Conservation (phyloP, 1,140 invertebrate genomes). For the Monomorium pharaonis region DNA sequence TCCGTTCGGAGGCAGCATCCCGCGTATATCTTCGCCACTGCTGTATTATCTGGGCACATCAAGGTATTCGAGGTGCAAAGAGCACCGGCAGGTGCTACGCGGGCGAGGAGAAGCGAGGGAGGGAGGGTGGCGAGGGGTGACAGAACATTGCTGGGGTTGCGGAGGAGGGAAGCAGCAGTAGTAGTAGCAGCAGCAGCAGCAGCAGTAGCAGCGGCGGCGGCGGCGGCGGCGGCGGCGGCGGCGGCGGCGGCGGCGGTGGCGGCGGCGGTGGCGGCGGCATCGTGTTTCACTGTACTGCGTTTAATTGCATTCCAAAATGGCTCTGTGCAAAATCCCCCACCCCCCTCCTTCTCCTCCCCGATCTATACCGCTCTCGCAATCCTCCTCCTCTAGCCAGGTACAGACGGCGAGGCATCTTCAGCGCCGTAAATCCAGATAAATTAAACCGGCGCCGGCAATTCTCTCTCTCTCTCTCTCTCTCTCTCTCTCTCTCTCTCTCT, state of each 20-base stretch:
- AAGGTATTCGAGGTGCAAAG: slow-evolving; percentile 52
- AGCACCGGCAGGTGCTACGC: slow-evolving; percentile 34
- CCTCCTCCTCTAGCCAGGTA: slow-evolving; percentile 58
- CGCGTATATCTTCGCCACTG: too few species aligned
- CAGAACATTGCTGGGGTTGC: slow-evolving; percentile 45
- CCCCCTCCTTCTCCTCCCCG: not conserved
- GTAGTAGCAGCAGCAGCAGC: slow-evolving; percentile 54
- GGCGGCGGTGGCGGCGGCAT: slow-evolving; percentile 55
- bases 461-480: slow-evolving; percentile 24
- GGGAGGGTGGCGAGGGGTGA: not conserved
- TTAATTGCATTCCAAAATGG: slow-evolving; percentile 84
- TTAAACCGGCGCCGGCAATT: slow-evolving; percentile 59
- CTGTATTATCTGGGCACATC: slow-evolving; percentile 48
- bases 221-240: slow-evolving; percentile 32
- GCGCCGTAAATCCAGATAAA: slow-evolving; percentile 69
- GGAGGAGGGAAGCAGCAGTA: slow-evolving; percentile 60
- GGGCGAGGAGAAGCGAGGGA: not conserved
- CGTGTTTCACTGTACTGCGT: slow-evolving; percentile 81
- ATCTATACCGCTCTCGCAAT: slow-evolving; percentile 20
- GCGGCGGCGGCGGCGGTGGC: slow-evolving; percentile 14
- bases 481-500: not conserved
- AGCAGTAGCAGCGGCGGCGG: slow-evolving; percentile 56
- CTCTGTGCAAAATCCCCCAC: slow-evolving; percentile 73
- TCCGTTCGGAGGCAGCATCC: slow-evolving; percentile 48
- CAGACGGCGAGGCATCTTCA: slow-evolving; percentile 66